Conservation (phyloP, 2,797 vertebrate species). For the Macrochelys suwanniensis region DNA sequence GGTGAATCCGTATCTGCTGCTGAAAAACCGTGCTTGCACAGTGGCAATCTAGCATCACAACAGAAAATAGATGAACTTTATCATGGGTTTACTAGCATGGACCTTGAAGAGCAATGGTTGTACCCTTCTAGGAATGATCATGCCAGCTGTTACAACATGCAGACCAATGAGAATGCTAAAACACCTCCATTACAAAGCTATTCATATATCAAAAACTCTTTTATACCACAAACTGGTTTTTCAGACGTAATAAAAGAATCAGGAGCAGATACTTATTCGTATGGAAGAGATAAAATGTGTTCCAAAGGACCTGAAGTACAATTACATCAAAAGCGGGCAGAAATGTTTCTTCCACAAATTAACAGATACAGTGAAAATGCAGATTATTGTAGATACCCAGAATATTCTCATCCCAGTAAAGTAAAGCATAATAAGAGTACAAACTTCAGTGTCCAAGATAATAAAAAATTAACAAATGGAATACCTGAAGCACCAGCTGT, state of each 20-base stretch:
- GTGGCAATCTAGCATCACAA: slow-evolving; percentile 74
- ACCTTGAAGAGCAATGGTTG: slow-evolving; percentile 83
- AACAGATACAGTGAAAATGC: slow-evolving; percentile 75
- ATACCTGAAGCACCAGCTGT: slow-evolving; percentile 80
- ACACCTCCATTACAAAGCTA: slow-evolving; percentile 82
- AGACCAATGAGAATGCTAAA: slow-evolving; percentile 79
- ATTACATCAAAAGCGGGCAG: slow-evolving; percentile 78
- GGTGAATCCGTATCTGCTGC: slow-evolving; percentile 73
- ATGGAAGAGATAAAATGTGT: slow-evolving; percentile 80
- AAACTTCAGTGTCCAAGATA: slow-evolving; percentile 82
- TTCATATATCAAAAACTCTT: slow-evolving; percentile 77
- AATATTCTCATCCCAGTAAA: slow-evolving; percentile 79
- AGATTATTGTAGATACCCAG: slow-evolving; percentile 79
- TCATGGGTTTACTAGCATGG: slow-evolving; percentile 77
- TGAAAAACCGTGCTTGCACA: slow-evolving; percentile 79
- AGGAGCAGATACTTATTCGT: slow-evolving; percentile 74
- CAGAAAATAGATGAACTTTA: slow-evolving; percentile 83
- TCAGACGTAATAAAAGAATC: slow-evolving; percentile 79
- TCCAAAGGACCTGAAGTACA: slow-evolving; percentile 78
- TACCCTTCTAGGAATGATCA: slow-evolving; percentile 81
- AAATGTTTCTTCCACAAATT: slow-evolving; percentile 76
- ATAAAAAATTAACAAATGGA: slow-evolving; percentile 83
- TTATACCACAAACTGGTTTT: slow-evolving; percentile 77
- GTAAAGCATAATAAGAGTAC: slow-evolving; percentile 79
- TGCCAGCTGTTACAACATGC: slow-evolving; percentile 71